Evolutionary conservation across 2,888 invertebrate species (phyloP).

Genomic region (Pseudococcus jackbeardsleyi): DNA sequence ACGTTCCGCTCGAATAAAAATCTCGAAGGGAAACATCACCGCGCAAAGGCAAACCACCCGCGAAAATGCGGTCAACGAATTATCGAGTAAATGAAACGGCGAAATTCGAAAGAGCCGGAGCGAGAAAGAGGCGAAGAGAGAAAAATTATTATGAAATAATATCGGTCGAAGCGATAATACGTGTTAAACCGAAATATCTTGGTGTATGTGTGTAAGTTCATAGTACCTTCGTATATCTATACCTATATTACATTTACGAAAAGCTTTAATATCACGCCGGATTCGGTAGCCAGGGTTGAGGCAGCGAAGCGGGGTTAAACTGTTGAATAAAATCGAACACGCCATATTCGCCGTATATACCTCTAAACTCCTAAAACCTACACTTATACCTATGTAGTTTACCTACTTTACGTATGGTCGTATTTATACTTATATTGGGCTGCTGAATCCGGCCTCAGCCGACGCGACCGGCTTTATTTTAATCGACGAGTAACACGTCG

Average conservation of each 20-base stretch:
- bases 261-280: background rate
- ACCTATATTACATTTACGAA: background rate
- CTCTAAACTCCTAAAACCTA: conserved; percentile 11
- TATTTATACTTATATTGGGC: conserved; percentile 32
- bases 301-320: background rate
- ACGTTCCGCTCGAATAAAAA: background rate
- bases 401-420: background rate
- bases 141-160: conserved; percentile 20
- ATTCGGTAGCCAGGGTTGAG: background rate
- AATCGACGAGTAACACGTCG: conserved; percentile 23
- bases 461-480: conserved; percentile 7
- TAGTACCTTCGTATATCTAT: background rate
- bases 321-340: conserved; percentile 47
- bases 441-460: conserved; percentile 12
- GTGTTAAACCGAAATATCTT: conserved; percentile 5
- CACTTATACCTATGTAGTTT: conserved; percentile 18
- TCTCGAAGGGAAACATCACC: background rate
- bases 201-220: background rate
- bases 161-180: conserved; percentile 28
- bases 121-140: background rate
- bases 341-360: conserved; percentile 27
- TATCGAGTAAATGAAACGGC: background rate
- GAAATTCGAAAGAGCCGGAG: background rate
- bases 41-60: conserved; percentile 21
- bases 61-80: conserved; percentile 13